Evolutionary conservation across 2,888 invertebrate genomes (phyloP).

Genomic region (Drosophila anomelani): DNA sequence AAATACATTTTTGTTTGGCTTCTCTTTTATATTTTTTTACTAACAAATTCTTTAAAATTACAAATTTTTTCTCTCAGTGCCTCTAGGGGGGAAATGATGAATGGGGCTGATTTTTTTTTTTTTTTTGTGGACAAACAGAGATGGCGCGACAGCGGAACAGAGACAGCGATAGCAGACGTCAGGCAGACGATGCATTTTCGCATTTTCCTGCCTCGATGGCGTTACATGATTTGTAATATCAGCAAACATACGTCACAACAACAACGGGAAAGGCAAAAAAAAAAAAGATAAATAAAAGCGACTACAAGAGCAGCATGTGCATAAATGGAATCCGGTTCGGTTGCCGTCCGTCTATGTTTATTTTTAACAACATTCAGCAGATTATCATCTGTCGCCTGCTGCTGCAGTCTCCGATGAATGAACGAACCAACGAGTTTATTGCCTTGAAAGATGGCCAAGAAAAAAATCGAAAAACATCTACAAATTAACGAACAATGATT

Average conservation of each 20-base stretch:
- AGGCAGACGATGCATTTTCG: conserved; percentile 54
- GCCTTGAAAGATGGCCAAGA: conserved; percentile 60
- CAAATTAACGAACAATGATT: conserved; percentile 19
- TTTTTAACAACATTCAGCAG: conserved; percentile 70
- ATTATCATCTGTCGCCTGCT: conserved; percentile 72
- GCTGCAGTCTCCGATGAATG: conserved; percentile 50
- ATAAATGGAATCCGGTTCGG: conserved; percentile 19
- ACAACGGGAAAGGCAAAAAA: not conserved
- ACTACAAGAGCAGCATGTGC: conserved; percentile 25
- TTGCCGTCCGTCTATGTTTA: conserved; percentile 53
- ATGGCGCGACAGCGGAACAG: conserved; percentile 23
- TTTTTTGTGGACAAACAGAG: conserved; percentile 21
- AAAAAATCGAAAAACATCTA: conserved; percentile 2
- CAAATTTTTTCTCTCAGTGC: not conserved
- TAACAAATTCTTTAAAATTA: no score
- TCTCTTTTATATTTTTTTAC: no score
- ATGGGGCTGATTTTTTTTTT: conserved; percentile 42
- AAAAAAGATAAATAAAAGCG: not conserved
- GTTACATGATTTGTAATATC: conserved; percentile 80
- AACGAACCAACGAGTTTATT: conserved; percentile 56
- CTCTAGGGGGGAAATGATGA: conserved; percentile 59
- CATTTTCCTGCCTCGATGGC: conserved; percentile 43
- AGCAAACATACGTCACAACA: conserved; percentile 53
- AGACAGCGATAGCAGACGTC: conserved; percentile 63
- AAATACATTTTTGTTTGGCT: no score